phyloP scores from a whole-genome alignment of 2,888 invertebrate genomes.

The Syrista parreyssii region DNA sequence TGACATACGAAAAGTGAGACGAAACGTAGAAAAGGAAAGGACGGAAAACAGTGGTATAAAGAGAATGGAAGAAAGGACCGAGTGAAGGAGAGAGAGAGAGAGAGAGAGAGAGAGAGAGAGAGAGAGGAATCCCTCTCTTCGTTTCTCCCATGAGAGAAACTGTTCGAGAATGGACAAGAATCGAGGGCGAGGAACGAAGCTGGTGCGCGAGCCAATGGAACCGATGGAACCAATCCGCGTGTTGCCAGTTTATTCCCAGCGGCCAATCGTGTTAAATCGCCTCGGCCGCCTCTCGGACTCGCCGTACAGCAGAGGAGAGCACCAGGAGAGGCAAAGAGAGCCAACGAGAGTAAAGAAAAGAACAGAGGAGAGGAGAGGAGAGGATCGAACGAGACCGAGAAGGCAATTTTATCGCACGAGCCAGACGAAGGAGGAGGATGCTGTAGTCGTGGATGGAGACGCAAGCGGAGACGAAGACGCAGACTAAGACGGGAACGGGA shows the following conservation, averaged over 20 bases:
- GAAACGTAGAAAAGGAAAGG: not conserved
- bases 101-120: conserved; percentile 19
- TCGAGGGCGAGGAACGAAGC: not conserved
- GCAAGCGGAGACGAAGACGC: conserved; percentile 4
- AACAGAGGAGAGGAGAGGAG: conserved; percentile 17
- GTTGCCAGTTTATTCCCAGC: conserved; percentile 62
- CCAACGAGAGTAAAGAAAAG: conserved; percentile 13
- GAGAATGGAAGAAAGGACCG: not conserved
- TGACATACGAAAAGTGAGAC: not conserved
- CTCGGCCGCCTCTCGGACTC: conserved; percentile 39
- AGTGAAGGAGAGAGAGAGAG: conserved; percentile 18
- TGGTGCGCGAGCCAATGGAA: conserved; percentile 55
- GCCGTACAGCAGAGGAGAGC: conserved; percentile 16
- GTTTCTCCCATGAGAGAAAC: not conserved
- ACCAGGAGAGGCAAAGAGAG: conserved; percentile 11
- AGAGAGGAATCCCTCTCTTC: conserved; percentile 14
- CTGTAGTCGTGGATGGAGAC: conserved; percentile 27
- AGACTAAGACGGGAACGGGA: conserved; percentile 9
- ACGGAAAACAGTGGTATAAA: not conserved
- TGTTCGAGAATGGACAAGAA: not conserved
- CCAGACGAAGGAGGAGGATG: conserved; percentile 24
- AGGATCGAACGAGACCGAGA: conserved; percentile 27
- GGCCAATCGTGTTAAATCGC: conserved; percentile 66
- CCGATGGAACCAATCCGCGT: conserved; percentile 65
- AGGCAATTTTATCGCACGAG: conserved; percentile 20